Percentiles rank a stretch among this genome's conserved stretches.
Conservation (phyloP, 2,113 vertebrate species). For the Elaphurus davidianus region DNA sequence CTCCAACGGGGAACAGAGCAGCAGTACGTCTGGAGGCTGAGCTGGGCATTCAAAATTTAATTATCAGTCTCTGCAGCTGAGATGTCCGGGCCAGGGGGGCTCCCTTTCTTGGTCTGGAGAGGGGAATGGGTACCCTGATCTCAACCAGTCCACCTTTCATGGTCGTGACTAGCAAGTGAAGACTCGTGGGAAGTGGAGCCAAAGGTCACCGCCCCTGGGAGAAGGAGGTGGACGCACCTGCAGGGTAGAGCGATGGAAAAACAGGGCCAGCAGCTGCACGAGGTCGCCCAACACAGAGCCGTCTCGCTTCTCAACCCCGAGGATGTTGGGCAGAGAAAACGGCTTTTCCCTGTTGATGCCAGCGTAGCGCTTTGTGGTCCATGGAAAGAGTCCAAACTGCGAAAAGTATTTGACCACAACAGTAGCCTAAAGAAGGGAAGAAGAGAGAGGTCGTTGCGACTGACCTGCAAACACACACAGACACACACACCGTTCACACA, state of each 20-base stretch:
- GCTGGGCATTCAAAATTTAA: not conserved
- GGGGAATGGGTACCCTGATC: not conserved
- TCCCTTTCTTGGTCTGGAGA: not conserved
- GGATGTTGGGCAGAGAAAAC: constrained; percentile 82
- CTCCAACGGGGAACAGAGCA: not conserved
- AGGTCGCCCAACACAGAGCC: constrained; percentile 80
- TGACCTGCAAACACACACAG: rapidly evolving
- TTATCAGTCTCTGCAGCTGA: not conserved
- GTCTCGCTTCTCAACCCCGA: constrained; percentile 83
- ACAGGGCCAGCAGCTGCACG: constrained; percentile 81
- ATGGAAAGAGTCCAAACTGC: constrained; percentile 87
- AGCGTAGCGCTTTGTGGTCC: constrained; percentile 81
- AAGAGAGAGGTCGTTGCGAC: not conserved
- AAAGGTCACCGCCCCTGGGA: rapidly evolving
- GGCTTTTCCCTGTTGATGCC: constrained; percentile 82
- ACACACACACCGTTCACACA: rapidly evolving
- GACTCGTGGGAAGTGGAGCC: rapidly evolving
- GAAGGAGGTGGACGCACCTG: constrained; percentile 67
- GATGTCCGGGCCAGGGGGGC: not conserved
- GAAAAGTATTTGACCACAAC: constrained; percentile 87
- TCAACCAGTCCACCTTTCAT: rapidly evolving
- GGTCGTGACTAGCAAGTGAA: not conserved
- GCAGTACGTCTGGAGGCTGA: rapidly evolving
- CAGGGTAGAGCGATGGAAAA: constrained; percentile 82
- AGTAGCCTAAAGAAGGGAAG: constrained; percentile 76